Evolutionary conservation across 2,797 vertebrate genomes (phyloP), one percentile per base, ranked within the genome.

Genomic region (Lutjanus campechanus): DNA sequence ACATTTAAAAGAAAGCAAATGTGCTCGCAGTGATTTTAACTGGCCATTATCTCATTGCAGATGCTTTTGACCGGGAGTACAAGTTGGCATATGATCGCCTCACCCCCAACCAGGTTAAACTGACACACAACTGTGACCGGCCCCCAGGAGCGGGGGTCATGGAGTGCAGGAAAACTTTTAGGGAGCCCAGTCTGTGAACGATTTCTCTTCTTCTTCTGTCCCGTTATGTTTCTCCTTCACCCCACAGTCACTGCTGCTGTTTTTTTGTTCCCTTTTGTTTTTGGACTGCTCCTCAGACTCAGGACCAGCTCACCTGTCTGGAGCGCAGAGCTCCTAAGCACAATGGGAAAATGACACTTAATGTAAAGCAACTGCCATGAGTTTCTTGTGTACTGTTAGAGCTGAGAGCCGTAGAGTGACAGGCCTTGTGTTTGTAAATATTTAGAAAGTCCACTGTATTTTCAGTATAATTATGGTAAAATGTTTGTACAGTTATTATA

Each of bases 1-100:
- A 19, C 1, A 56, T 16, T 66, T 56, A 1, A 22, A 46, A 13
- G 8, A 40, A 17, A 20, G 6, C 3, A 41, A 69, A 16, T 53
- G 1, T n/a, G n/a, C 51, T 25, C 16, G 17, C 11, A 43, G 0
- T 54, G n/a, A 61, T 10, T 11, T 56, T 73, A 60, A 22, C 22
- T 19, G 22, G 71, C 50, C 11, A 8, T 53, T 51, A 9, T 65
- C 2, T 89, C 67, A 11, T 76, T 92, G 58, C 95, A 99, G 98
- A 98, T 95, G 97, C 96, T 61, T 99, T 99, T 82, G 98, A 99
- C 90, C 96, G 97, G 19, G 98, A 99, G 88, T 99, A 99, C 93
- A 99, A 98, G 93, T 94, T 96, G 93, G 98, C 98, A 5, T 99
- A 99, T 0, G 97, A 99, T 56, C 97, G 97, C 40, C 96, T 99